These are phyloP conservation scores for Sphinx pinastri DNA, from an alignment of 2,888 invertebrate species.

Conservation along the genomic window DNA sequence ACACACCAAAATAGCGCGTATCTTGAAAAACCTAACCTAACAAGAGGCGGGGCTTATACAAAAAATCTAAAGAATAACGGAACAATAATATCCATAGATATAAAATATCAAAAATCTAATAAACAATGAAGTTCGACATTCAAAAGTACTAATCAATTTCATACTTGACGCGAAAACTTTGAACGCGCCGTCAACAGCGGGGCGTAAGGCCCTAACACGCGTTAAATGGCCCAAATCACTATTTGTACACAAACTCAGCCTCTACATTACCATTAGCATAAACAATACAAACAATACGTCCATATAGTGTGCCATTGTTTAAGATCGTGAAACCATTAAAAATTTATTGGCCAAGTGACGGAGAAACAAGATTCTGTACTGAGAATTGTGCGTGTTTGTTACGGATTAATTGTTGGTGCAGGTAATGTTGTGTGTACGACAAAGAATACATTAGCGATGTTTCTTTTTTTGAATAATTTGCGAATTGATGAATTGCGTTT, in stretches of 20 bases:
- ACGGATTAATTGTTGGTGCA: slow-evolving; percentile 43
- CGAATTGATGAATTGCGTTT: too few species aligned
- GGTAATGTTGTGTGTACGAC: slow-evolving; percentile 4
- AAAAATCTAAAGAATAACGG: too few species aligned
- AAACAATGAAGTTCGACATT: too few species aligned
- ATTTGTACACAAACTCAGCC: slow-evolving; percentile 66
- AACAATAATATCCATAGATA: too few species aligned
- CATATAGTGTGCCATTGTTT: slow-evolving; percentile 66
- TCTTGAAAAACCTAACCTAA: too few species aligned
- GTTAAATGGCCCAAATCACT: slow-evolving; percentile 71
- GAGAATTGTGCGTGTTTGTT: slow-evolving; percentile 55
- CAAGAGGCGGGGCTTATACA: too few species aligned
- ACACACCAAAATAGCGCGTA: too few species aligned
- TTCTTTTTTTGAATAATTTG: background rate
- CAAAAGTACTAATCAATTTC: background rate
- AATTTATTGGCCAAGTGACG: slow-evolving; percentile 60
- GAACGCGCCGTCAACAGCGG: slow-evolving; percentile 44
- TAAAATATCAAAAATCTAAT: too few species aligned
- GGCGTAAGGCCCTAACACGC: slow-evolving; percentile 55
- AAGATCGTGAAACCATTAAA: slow-evolving; percentile 71
- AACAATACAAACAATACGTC: slow-evolving; percentile 61
- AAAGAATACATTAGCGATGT: slow-evolving; percentile 37
- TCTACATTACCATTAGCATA: slow-evolving; percentile 69
- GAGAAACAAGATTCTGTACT: slow-evolving; percentile 60
- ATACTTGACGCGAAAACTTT: slow-evolving; percentile 2